Conservation (phyloP, 2,797 vertebrate species). For the Lacerta agilis region DNA sequence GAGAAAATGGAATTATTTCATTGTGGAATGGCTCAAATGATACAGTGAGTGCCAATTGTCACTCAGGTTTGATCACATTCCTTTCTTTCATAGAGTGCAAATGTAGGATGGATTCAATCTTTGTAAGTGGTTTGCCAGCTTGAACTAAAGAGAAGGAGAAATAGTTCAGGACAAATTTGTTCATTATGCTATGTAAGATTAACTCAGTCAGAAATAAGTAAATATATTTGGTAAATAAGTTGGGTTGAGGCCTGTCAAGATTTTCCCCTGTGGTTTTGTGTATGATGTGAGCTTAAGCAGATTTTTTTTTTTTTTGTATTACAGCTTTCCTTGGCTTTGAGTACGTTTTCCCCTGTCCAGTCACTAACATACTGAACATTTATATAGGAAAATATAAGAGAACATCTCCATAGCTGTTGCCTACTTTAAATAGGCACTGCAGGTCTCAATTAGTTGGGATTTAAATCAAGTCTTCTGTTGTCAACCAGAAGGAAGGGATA, state of each 20-base stretch:
- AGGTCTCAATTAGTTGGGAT: neutral
- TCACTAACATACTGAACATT: neutral
- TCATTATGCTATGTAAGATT: accelerated
- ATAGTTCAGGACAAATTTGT: neutral
- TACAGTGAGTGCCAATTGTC: neutral
- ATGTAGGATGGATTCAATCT: neutral
- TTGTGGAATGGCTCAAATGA: constrained; percentile 15
- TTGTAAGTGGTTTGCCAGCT: neutral
- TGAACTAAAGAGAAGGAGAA: neutral
- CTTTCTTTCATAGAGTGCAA: neutral
- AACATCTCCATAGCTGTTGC: neutral
- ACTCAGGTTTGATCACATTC: constrained; percentile 12
- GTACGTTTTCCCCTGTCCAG: neutral
- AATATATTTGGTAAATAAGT: too few relatives aligned
- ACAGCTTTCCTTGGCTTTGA: too few relatives aligned
- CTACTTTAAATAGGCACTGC: neutral
- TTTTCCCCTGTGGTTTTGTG: too few relatives aligned
- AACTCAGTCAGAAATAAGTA: neutral
- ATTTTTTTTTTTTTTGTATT: too few relatives aligned
- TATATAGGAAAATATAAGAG: neutral
- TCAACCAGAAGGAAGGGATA: too few relatives aligned
- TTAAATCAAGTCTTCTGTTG: neutral
- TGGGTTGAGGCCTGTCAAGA: too few relatives aligned
- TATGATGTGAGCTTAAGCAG: too few relatives aligned
- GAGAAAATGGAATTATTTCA: constrained; percentile 5